Percentiles rank a stretch among this genome's conserved stretches.
phyloP scores from a whole-genome alignment of 2,797 vertebrate species.

The Acrossocheilus wenchowensis region DNA sequence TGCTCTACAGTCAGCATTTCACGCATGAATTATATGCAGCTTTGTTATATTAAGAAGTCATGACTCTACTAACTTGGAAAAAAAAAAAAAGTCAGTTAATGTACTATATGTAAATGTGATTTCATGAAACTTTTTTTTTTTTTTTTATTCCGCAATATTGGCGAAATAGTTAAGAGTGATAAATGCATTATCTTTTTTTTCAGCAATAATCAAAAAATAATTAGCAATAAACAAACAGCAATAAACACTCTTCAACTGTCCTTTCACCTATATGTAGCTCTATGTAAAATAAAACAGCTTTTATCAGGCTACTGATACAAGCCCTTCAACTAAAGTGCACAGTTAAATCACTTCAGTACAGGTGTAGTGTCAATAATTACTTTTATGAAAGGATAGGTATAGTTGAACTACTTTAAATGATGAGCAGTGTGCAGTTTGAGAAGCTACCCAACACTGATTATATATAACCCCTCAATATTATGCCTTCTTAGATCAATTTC shows the following conservation, averaged over 20 bases:
- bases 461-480: slow-evolving; percentile 3
- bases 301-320: neutral
- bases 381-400: neutral
- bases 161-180: neutral
- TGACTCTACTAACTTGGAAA: neutral
- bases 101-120: neutral
- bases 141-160: neutral
- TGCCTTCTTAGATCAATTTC: neutral
- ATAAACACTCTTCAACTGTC: too few relatives aligned
- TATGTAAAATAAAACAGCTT: neutral
- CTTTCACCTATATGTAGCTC: neutral
- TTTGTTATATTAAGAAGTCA: neutral
- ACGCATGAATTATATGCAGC: neutral
- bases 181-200: neutral
- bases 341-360: neutral
- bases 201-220: neutral
- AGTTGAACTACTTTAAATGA: slow-evolving; percentile 1
- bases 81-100: neutral
- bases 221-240: too few relatives aligned
- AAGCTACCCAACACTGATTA: neutral
- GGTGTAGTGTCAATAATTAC: neutral
- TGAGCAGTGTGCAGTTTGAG: neutral
- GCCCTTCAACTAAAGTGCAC: neutral
- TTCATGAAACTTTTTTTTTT: neutral
- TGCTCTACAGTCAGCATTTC: neutral